A percentile compares a stretch with the other conserved stretches of the same genome.
phyloP scores from a whole-genome alignment of 2,113 vertebrate genomes.

The Philantomba maxwellii region DNA sequence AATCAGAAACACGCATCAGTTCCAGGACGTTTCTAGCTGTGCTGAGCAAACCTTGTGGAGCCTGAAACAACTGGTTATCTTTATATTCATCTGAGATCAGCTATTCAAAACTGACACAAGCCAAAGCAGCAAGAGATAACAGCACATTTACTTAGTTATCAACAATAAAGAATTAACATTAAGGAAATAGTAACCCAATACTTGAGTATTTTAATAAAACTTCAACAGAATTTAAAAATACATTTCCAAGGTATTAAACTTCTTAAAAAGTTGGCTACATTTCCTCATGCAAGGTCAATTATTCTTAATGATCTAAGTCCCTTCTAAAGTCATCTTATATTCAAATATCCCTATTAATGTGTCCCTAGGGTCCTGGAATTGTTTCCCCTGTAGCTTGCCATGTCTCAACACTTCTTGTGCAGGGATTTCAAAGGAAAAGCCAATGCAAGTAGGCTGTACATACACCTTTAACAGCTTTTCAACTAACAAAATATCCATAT shows the following conservation, averaged over 20 bases:
- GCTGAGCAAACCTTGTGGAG: neutral
- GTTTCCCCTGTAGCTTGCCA: neutral
- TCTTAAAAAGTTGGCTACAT: neutral
- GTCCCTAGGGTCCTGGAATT: neutral
- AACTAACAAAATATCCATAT: neutral
- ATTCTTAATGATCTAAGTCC: neutral
- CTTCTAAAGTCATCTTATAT: neutral
- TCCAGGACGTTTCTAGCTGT: neutral
- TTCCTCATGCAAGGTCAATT: constrained; percentile 25
- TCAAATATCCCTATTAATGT: neutral
- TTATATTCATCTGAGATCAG: neutral
- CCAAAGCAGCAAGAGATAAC: neutral
- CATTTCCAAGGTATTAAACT: neutral
- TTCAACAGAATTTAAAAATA: constrained; percentile 16
- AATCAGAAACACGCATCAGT: neutral
- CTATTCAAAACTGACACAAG: neutral
- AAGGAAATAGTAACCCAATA: neutral
- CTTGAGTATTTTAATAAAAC: neutral
- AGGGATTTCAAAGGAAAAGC: neutral
- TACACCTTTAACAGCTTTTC: neutral
- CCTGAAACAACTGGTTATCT: neutral
- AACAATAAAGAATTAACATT: neutral
- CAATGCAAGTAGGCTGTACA: neutral
- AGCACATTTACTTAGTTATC: neutral
- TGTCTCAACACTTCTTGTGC: neutral